These are phyloP conservation scores for Trididemnum clinides DNA, from an alignment of 23 tunicate genomes.

Conservation along the genomic window DNA sequence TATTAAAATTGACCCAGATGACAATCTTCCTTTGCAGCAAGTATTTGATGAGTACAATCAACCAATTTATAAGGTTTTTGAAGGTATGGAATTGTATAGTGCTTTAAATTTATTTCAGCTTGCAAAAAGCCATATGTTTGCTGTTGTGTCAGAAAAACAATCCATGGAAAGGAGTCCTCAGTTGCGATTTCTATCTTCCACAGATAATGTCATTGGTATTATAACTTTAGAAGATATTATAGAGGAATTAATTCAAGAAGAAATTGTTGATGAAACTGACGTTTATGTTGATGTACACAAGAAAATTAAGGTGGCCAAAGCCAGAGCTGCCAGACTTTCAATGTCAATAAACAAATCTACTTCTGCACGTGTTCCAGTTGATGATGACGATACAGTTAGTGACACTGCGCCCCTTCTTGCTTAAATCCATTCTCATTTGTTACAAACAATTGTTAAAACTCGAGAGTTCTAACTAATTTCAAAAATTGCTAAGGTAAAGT, in stretches of 20 bases:
- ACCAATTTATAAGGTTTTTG: constrained; percentile 49
- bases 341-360: not conserved
- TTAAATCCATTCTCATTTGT: too few relatives aligned
- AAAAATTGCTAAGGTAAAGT: too few relatives aligned
- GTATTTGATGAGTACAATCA: constrained; percentile 67
- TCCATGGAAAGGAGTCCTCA: not conserved
- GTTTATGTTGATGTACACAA: constrained; percentile 63
- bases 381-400: not conserved
- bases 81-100: constrained; percentile 52
- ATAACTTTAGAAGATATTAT: constrained; percentile 97
- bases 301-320: constrained; percentile 75
- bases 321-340: constrained; percentile 48
- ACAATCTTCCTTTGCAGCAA: constrained; percentile 36
- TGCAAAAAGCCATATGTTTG: constrained; percentile 88
- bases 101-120: constrained; percentile 77
- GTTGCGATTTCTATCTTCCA: not conserved
- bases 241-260: constrained; percentile 98
- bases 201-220: constrained; percentile 62
- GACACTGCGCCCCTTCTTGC: constrained; percentile 2
- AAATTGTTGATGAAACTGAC: constrained; percentile 98
- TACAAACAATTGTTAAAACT: too few relatives aligned
- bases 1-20: constrained; percentile 88
- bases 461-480: too few relatives aligned
- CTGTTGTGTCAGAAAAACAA: constrained; percentile 14
- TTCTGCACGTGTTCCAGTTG: not conserved